Evolutionary conservation across 1,140 invertebrate genomes (phyloP), one percentile per base, ranked within the genome.

Genomic region (Penaeus japonicus): DNA sequence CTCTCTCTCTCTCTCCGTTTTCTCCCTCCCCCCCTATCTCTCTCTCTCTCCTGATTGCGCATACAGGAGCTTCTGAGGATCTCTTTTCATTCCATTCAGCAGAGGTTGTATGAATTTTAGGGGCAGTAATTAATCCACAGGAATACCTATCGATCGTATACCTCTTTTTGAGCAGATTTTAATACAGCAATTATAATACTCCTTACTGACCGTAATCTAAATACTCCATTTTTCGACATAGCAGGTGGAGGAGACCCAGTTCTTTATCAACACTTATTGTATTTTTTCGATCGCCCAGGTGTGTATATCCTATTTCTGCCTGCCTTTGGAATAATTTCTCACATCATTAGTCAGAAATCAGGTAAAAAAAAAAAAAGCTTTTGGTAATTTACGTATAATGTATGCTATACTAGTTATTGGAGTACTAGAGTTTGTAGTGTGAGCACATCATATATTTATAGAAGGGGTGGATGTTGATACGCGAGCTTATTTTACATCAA

Each of bases 381-480:
- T 95, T 93, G 94, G 94, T 27, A 91, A 91, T 30, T 91, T 95
- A 93, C 93, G 94, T 79, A 95, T 95, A 93, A 94, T 95, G 93
- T 65, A 83, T 62, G 57, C 47, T 22, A 83, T 65, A 65, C 10
- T 83, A 22, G 22, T 59, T 10, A 83, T 35, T 94, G 94, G 93
- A 94, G 94, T 79, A 94, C 95, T 93, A 65, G 94, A 91, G 92
- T 94, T 90, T 94, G 93, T 95, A 92, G 95, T 96, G 1, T 95
- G 95, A 93, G 95, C 94, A 59, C 94, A 83, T 39, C 81, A 95
- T 93, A 96, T 95, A 93, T 95, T 95, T 92, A 96, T 95, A 39
- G 94, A 96, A n/a, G 75, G 95, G 95, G 94, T 96, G 93, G 94
- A 96, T 92, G 93, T 95, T 59, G 94, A 95, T 93, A 95, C 95